Conservation (phyloP, 2,888 invertebrate genomes). For the Endotricha flammealis region DNA sequence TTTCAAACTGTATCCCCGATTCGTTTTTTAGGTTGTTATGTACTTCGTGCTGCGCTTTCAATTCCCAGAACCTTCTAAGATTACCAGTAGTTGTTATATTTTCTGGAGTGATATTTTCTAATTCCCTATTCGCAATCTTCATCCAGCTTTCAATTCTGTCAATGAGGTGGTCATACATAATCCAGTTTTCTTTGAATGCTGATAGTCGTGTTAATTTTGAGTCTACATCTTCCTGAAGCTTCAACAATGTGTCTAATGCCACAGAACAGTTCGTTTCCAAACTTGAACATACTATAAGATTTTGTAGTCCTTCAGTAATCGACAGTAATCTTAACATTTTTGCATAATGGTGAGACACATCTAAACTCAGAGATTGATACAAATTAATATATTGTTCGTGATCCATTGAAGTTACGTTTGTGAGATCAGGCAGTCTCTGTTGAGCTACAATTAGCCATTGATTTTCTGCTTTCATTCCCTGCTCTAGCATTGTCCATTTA, state of each 20-base stretch:
- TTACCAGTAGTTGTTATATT: conserved; percentile 82
- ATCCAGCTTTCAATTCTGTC: conserved; percentile 88
- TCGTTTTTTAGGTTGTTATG: conserved; percentile 87
- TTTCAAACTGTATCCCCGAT: conserved; percentile 85
- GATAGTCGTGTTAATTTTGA: conserved; percentile 83
- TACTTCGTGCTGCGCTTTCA: conserved; percentile 92
- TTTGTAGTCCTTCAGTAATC: conserved; percentile 85
- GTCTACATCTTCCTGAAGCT: conserved; percentile 87
- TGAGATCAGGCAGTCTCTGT: conserved; percentile 89
- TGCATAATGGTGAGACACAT: conserved; percentile 88
- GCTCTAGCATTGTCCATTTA: conserved; percentile 88
- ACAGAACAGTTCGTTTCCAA: conserved; percentile 85
- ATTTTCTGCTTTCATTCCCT: conserved; percentile 89
- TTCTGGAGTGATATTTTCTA: conserved; percentile 81
- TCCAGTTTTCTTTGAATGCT: conserved; percentile 88
- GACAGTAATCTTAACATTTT: conserved; percentile 85
- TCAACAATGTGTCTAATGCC: conserved; percentile 83
- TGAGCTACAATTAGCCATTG: conserved; percentile 91
- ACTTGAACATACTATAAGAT: conserved; percentile 85
- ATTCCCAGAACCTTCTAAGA: conserved; percentile 91
- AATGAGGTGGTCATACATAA: conserved; percentile 83
- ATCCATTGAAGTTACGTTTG: conserved; percentile 88
- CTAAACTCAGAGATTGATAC: conserved; percentile 87
- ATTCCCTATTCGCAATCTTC: conserved; percentile 83
- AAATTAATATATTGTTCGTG: conserved; percentile 91